Evolutionary conservation across 2,888 invertebrate genomes (phyloP).

Genomic region (Eupithecia centaureata): DNA sequence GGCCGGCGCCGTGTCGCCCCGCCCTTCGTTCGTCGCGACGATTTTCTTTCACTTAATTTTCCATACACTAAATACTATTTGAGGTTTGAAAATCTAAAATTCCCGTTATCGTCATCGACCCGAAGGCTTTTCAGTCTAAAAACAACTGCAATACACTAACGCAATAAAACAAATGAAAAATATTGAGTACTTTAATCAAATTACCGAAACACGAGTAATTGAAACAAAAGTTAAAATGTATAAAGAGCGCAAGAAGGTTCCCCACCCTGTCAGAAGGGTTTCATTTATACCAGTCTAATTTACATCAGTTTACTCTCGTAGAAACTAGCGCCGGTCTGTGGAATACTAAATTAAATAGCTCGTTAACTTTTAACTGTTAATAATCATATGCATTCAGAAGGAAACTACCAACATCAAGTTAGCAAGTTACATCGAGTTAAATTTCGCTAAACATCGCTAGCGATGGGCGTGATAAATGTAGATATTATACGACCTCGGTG

Average conservation of each 20-base stretch:
- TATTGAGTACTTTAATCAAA: neutral
- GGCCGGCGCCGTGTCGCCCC: neutral
- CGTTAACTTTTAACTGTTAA: neutral
- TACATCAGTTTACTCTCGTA: neutral
- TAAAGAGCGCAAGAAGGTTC: neutral
- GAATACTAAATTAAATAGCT: neutral
- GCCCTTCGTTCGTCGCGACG: neutral
- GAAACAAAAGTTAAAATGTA: neutral
- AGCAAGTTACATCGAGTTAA: neutral
- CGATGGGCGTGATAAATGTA: neutral
- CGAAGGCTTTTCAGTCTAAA: neutral
- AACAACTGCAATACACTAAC: neutral
- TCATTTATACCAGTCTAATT: neutral
- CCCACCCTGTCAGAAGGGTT: neutral
- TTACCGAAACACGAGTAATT: neutral
- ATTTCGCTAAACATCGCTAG: neutral
- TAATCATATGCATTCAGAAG: neutral
- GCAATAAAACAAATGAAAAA: no score
- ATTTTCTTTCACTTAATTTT: neutral
- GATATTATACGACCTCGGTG: no score
- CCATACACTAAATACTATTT: neutral
- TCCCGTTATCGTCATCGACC: neutral
- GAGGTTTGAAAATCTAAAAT: neutral
- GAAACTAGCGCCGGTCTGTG: neutral
- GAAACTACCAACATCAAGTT: neutral